A percentile compares a stretch with the other conserved stretches of the same genome.
Conservation (phyloP, 2,797 vertebrate genomes). For the Aphelocoma californica region DNA sequence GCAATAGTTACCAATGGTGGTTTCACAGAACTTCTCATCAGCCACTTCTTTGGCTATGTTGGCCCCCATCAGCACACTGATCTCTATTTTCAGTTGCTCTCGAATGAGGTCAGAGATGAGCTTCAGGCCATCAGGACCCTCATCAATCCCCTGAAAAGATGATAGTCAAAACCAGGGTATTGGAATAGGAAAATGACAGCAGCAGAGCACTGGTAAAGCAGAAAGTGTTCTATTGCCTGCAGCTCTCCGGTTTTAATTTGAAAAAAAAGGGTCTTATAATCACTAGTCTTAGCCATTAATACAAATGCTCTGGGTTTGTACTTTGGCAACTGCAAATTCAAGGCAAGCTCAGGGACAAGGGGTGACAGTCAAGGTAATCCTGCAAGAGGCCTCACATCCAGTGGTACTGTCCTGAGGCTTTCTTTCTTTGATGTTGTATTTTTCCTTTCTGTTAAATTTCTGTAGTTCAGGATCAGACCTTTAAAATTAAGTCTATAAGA, state of each 20-base stretch:
- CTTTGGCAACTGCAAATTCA: neutral
- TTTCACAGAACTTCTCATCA: constrained; percentile 90
- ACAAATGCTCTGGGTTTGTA: neutral
- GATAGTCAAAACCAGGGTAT: neutral
- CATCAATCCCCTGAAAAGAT: constrained; percentile 81
- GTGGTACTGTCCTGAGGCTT: neutral
- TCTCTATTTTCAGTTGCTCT: constrained; percentile 84
- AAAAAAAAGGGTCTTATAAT: neutral
- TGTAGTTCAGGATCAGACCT: neutral
- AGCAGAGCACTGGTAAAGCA: neutral
- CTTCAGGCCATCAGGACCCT: constrained; percentile 82
- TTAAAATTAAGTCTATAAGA: neutral
- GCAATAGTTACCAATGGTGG: constrained; percentile 82
- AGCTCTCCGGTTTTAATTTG: neutral
- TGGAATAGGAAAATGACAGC: neutral
- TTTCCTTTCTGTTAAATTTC: neutral
- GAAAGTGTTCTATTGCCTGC: neutral
- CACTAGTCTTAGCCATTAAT: neutral
- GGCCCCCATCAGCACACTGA: constrained; percentile 91
- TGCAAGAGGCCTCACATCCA: neutral
- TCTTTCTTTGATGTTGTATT: neutral
- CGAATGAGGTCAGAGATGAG: constrained; percentile 89
- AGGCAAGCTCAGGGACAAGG: neutral
- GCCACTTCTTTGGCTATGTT: constrained; percentile 92
- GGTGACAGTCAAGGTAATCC: neutral